Evolutionary conservation across 2,888 invertebrate genomes (phyloP), one percentile per base, ranked within the genome.

Genomic region (Dione juno): DNA sequence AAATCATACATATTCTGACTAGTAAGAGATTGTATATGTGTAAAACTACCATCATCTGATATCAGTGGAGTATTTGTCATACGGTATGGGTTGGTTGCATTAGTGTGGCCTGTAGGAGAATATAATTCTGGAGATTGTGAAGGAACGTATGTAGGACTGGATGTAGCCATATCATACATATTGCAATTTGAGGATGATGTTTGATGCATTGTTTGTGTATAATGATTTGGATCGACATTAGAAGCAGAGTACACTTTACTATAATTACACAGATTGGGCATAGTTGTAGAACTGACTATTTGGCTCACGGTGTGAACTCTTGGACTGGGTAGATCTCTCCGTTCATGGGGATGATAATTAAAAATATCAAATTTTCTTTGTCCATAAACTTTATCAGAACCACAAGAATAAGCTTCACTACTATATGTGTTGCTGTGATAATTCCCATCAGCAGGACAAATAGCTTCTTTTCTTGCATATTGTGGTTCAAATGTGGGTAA

Each of bases 41-140:
- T 88, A 77, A 90, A 93, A 74, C 92, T 93, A 48, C 92, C 92
- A 78, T 93, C 93, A 78, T 93, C 93, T 61, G 92, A 92, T 77
- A 93, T 87, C 16, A 93, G 83, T 37, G 93, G 93, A 21, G 92
- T 93, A 69, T 90, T 91, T 48, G 93, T 92, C 93, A 93, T 93
- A 37, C 93, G 86, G 76, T 93, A 93, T 45, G 93, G 93, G 78
- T 93, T 93, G 61, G 93, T 93, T 37, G 88, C 86, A 76, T 91
- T 90, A n/a, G 92, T 93, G 74, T 93, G 93, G 37, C 93, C 93
- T 59, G 90, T 93, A 50, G 93, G 93, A 58, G 93, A 93, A 78
- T 93, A 93, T 66, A 92, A 76, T 74, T 92, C 92, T 57, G 93
- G 92, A 59, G 92, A 92, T 77, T 91, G 92, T 69, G 92, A 84